A percentile compares a stretch with the other conserved stretches of the same genome.
phyloP scores from a whole-genome alignment of 1,140 invertebrate genomes.

The Melanaphis sacchari region DNA sequence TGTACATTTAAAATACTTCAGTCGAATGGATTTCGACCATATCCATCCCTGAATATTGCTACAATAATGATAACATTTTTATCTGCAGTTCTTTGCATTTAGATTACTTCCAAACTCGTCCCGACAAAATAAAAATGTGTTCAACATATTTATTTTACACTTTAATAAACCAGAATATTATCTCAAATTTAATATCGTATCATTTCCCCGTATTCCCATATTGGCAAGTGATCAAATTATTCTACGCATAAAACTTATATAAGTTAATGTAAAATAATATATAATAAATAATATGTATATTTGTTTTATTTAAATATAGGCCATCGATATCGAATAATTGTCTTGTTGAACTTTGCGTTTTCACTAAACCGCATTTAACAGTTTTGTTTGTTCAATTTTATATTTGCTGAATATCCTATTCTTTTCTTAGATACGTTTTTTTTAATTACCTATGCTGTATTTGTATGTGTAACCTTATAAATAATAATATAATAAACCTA shows the following conservation, averaged over 20 bases:
- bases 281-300: neutral
- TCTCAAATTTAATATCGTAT: slow-evolving; percentile 1
- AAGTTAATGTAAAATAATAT: neutral
- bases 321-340: slow-evolving; percentile 2
- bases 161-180: slow-evolving; percentile 1
- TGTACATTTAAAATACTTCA: neutral
- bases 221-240: slow-evolving; percentile 22
- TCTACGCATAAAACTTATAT: slow-evolving; percentile 24
- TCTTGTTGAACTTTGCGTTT: neutral
- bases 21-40: neutral
- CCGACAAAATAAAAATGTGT: neutral
- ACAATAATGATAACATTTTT: neutral
- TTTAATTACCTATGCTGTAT: neutral
- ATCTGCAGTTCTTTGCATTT: neutral
- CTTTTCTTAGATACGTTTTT: neutral
- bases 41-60: neutral
- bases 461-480: neutral
- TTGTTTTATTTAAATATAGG: slow-evolving; percentile 14
- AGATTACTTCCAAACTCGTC: neutral
- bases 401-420: neutral
- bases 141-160: neutral
- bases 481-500: neutral
- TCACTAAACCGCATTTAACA: neutral
- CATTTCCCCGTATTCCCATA: neutral
- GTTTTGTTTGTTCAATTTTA: neutral